Evolutionary conservation across 2,888 invertebrate genomes (phyloP), one percentile per base, ranked within the genome.

Genomic region (Aromia moschata): DNA sequence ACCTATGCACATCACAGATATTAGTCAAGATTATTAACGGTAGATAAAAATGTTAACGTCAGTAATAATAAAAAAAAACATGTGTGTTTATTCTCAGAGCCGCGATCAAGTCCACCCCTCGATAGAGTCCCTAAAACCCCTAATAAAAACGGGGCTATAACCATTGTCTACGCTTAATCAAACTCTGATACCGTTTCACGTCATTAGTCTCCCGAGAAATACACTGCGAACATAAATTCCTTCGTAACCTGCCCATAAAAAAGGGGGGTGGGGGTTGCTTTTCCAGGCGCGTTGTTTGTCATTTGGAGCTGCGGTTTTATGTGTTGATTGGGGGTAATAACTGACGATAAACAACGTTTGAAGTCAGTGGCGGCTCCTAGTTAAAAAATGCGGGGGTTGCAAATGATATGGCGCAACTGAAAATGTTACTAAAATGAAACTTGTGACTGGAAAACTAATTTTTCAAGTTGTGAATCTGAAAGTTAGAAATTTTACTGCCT

Each of bases 161-260:
- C 60, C 55, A 68, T 73, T 70, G 63, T 70, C 69, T 67, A 69
- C 71, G 70, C 68, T 71, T 73, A 72, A 73, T 72, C 70, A 69
- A 73, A 70, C 71, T 64, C 67, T 70, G 70, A 69, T 72, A 66
- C 64, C 61, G 68, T 68, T 64, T 60, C 66, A 70, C 68, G 62
- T 68, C 70, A 71, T 69, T 71, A 71, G 54, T 67, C 65, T 64
- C 67, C 44, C 61, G 69, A 65, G 63, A 63, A 59, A 63, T 64
- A 59, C 53, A 57, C 57, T 47, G 58, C 56, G 56, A 56, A 60
- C 54, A 61, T 67, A 68, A 68, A 69, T 56, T 64, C 47, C 54
- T 45, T 45, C 43, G 55, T 57, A 59, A 59, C 53, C 44, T 52
- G 51, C 30, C 54, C 64, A 11, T 49, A 49, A 49, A 49, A 36